Conservation (phyloP, 1,140 invertebrate genomes). For the Panonychus citri region DNA sequence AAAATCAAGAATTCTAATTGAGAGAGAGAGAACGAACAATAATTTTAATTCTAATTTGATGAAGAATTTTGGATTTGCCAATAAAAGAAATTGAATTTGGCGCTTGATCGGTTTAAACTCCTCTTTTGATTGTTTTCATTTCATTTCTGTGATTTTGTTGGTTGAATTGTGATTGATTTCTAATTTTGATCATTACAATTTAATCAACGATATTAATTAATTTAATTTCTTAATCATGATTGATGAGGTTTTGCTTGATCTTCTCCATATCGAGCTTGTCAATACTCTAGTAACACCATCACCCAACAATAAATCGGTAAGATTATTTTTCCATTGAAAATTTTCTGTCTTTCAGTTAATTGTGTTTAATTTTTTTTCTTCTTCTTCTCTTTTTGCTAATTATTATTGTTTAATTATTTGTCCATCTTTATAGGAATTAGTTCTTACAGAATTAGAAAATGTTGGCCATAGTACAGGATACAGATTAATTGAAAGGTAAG, state of each 20-base stretch:
- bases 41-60: no score
- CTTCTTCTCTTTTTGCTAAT: not conserved
- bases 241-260: not conserved
- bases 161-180: no score
- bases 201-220: no score
- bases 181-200: no score
- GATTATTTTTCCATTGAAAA: not conserved
- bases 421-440: not conserved
- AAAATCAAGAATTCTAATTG: no score
- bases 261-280: not conserved
- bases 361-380: not conserved
- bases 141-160: no score
- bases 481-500: not conserved
- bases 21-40: no score
- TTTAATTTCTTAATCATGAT: not conserved
- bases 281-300: not conserved
- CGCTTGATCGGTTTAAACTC: no score
- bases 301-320: not conserved
- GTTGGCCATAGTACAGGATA: not conserved
- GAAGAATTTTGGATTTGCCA: no score
- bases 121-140: no score
- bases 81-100: no score
- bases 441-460: not conserved
- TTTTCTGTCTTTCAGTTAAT: not conserved
- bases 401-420: not conserved